These are phyloP conservation scores for Periophthalmus magnuspinnatus DNA, from an alignment of 2,797 vertebrate species.

Conservation along the genomic window DNA sequence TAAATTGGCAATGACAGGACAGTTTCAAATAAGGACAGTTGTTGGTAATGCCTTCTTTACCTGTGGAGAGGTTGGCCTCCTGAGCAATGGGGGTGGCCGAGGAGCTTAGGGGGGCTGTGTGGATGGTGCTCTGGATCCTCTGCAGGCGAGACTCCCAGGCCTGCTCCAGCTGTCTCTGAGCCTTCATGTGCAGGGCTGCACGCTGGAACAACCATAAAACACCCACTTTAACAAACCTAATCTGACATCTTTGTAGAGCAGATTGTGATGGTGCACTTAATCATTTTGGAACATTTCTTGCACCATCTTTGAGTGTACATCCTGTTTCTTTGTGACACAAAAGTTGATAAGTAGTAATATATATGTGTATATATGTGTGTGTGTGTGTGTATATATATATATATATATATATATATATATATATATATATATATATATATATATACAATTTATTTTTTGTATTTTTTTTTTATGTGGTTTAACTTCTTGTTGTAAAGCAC, in stretches of 20 bases:
- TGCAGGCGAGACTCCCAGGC: slow-evolving; percentile 75
- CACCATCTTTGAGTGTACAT: background rate
- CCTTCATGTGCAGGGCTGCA: slow-evolving; percentile 72
- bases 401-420: too few relatives aligned
- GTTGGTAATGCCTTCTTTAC: slow-evolving; percentile 24
- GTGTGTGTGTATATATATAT: too few relatives aligned
- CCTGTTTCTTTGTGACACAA: background rate
- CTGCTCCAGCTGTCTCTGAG: slow-evolving; percentile 75
- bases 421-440: too few relatives aligned
- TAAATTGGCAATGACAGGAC: too few relatives aligned
- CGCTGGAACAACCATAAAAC: slow-evolving; percentile 53
- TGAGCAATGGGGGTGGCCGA: slow-evolving; percentile 35
- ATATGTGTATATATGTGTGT: too few relatives aligned
- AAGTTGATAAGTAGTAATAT: background rate
- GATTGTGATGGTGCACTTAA: background rate
- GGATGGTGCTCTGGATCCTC: slow-evolving; percentile 63
- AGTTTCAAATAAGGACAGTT: too few relatives aligned
- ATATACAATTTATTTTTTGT: too few relatives aligned
- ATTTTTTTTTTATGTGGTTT: too few relatives aligned
- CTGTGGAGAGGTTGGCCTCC: slow-evolving; percentile 35
- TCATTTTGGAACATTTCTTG: background rate
- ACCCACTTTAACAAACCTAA: background rate
- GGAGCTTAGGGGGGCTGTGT: slow-evolving; percentile 22
- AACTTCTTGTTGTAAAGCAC: too few relatives aligned
- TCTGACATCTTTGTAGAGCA: background rate